phyloP scores from a whole-genome alignment of 2,888 invertebrate genomes.

The Oscheius sp. region DNA sequence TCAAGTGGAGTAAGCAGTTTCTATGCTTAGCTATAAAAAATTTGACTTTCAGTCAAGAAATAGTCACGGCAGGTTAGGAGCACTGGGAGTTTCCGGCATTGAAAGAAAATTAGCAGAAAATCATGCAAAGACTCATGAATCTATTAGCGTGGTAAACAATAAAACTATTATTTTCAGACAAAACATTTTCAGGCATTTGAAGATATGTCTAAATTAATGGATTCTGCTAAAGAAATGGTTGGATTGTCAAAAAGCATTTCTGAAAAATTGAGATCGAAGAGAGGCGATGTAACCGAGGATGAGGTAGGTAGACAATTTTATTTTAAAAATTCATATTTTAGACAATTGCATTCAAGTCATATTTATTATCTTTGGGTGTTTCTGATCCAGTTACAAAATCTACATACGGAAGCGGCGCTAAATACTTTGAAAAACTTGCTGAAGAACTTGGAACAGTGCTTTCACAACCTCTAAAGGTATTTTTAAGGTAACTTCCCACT shows the following conservation, averaged over 20 bases:
- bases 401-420: constrained; percentile 83
- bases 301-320: constrained; percentile 73
- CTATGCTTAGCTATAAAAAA: too few species aligned
- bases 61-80: constrained; percentile 65
- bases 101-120: constrained; percentile 89
- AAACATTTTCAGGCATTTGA: constrained; percentile 80
- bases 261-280: constrained; percentile 88
- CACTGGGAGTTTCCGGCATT: constrained; percentile 88
- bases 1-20: constrained; percentile 61
- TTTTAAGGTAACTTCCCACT: neutral
- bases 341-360: constrained; percentile 92
- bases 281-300: constrained; percentile 94
- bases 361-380: constrained; percentile 93
- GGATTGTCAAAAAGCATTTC: constrained; percentile 88
- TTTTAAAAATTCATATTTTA: constrained; percentile 72
- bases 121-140: constrained; percentile 88
- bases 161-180: neutral
- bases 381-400: constrained; percentile 96
- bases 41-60: too few species aligned
- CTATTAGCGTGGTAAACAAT: constrained; percentile 78
- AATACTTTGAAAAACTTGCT: constrained; percentile 85
- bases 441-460: constrained; percentile 86
- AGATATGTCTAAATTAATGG: constrained; percentile 91
- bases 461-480: constrained; percentile 82
- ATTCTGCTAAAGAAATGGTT: constrained; percentile 97